Conservation (phyloP, 2,113 vertebrate species). For the Gnathonemus longibarbis region DNA sequence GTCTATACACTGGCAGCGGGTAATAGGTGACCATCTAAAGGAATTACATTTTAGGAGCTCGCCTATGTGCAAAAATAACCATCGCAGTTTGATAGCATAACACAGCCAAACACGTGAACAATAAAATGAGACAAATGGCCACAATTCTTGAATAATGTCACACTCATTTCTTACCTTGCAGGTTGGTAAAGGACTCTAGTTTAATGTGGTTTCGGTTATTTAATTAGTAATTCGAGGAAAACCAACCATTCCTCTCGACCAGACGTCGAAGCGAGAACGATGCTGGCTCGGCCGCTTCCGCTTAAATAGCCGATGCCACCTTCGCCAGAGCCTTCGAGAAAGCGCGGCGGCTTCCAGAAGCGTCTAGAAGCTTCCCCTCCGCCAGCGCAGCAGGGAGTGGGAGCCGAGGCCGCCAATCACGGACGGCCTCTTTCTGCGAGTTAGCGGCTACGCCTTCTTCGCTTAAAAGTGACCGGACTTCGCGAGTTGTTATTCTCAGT, state of each 20-base stretch:
- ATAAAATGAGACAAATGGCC: not conserved
- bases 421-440: not conserved
- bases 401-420: not conserved
- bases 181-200: not conserved
- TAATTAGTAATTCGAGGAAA: not conserved
- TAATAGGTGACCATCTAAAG: not conserved
- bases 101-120: not conserved
- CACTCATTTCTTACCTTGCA: not conserved
- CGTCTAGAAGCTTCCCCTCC: slow-evolving; percentile 11
- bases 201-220: not conserved
- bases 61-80: not conserved
- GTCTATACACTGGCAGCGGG: not conserved
- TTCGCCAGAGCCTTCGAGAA: slow-evolving; percentile 15
- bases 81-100: not conserved
- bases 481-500: not conserved
- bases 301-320: not conserved
- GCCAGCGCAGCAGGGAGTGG: not conserved
- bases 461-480: not conserved
- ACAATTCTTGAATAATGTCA: not conserved
- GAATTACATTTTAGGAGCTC: not conserved
- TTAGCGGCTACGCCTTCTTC: not conserved
- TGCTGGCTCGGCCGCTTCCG: not conserved
- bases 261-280: no score
- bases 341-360: slow-evolving; percentile 11
- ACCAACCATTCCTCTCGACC: not conserved